These are phyloP conservation scores for Agrochola litura DNA, from an alignment of 2,888 invertebrate genomes.

Conservation along the genomic window DNA sequence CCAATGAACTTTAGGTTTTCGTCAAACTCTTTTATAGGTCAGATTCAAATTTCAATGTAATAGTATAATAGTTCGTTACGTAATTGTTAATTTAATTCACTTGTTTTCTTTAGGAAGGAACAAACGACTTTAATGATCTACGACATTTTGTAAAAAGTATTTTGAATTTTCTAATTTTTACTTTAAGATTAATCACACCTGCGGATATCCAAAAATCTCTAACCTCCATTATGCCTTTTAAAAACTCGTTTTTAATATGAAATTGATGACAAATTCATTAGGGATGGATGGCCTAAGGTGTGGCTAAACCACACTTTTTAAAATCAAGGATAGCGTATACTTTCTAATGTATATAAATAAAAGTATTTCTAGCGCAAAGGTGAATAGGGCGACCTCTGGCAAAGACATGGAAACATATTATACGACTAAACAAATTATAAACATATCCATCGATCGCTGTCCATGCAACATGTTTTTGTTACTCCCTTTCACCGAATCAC, in stretches of 20 bases:
- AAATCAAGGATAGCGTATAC: constrained; percentile 66
- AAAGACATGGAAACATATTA: constrained; percentile 73
- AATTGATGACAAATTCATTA: constrained; percentile 45
- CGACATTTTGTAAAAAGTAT: not conserved
- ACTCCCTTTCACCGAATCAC: constrained; percentile 69
- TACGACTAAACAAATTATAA: constrained; percentile 65
- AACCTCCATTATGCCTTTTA: constrained; percentile 26
- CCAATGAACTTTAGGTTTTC: not conserved
- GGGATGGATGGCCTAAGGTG: constrained; percentile 37
- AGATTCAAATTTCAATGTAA: not conserved
- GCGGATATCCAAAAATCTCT: not conserved
- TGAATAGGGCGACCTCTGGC: constrained; percentile 74
- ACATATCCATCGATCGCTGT: constrained; percentile 61
- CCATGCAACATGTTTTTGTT: constrained; percentile 53
- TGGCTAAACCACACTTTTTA: constrained; percentile 50
- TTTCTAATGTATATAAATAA: constrained; percentile 77
- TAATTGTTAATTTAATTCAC: not conserved
- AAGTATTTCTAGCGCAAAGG: constrained; percentile 79
- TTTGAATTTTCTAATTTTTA: constrained; percentile 14
- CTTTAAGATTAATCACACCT: constrained; percentile 12
- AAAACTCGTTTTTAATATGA: constrained; percentile 39
- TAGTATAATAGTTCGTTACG: not conserved
- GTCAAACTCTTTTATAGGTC: not conserved
- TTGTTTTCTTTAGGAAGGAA: not conserved
- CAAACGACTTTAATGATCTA: constrained; percentile 6